These are phyloP conservation scores for Gallinago undulata DNA, from an alignment of 2,113 vertebrate genomes.

Conservation along the genomic window DNA sequence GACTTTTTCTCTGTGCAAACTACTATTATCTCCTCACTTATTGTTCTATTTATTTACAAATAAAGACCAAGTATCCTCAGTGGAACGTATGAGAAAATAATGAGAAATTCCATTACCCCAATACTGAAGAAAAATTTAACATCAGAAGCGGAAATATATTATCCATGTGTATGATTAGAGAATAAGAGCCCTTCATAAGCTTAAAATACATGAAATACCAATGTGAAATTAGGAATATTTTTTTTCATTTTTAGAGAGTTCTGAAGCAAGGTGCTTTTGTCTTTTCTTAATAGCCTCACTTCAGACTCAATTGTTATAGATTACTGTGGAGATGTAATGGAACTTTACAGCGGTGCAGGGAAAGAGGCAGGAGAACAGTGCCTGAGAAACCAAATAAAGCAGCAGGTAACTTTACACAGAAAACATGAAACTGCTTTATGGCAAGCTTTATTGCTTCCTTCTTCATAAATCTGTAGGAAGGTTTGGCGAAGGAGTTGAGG, in stretches of 20 bases:
- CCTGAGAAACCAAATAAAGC: background rate
- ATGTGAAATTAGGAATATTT: slow-evolving; percentile 43
- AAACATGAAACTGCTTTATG: background rate
- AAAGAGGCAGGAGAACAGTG: background rate
- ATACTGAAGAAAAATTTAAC: slow-evolving; percentile 6
- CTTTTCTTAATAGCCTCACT: slow-evolving; percentile 35
- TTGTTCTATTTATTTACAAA: slow-evolving; percentile 16
- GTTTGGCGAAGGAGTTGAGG: background rate
- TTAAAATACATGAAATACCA: slow-evolving; percentile 18
- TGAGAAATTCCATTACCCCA: background rate
- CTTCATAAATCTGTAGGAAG: background rate
- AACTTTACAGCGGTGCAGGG: background rate
- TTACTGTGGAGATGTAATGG: background rate
- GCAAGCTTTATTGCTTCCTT: background rate
- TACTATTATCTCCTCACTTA: background rate
- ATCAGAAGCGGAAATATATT: background rate
- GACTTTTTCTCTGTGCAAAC: background rate
- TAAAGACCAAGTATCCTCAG: background rate
- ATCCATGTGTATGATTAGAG: slow-evolving; percentile 21
- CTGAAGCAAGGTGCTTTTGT: slow-evolving; percentile 45
- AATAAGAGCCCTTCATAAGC: slow-evolving; percentile 1
- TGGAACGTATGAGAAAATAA: background rate
- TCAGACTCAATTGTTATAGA: slow-evolving; percentile 48
- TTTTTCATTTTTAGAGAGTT: slow-evolving; percentile 57
- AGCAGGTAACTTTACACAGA: background rate